Evolutionary conservation across 2,888 invertebrate species (phyloP).

Genomic region (Mechanitis messenoides): DNA sequence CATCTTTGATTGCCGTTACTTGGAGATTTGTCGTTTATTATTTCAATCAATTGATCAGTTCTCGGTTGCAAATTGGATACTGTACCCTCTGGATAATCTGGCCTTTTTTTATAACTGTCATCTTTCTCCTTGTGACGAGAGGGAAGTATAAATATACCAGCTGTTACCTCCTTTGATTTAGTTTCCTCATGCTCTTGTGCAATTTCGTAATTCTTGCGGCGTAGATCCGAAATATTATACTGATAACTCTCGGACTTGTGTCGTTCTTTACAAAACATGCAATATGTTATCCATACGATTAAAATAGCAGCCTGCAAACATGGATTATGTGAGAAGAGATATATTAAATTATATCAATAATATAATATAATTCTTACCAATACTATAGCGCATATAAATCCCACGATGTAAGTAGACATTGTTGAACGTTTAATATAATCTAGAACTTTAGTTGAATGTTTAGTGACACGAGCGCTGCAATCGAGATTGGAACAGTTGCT

Average conservation of each 20-base stretch:
- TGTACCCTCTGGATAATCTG: conserved; percentile 65
- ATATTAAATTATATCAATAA: too few species aligned
- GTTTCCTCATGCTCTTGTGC: conserved; percentile 43
- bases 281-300: conserved; percentile 60
- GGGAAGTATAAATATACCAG: conserved; percentile 59
- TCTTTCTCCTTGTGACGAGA: conserved; percentile 51
- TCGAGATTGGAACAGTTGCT: conserved; percentile 52
- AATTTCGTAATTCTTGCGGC: conserved; percentile 45
- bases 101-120: conserved; percentile 52
- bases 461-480: conserved; percentile 51
- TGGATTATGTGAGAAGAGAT: too few species aligned
- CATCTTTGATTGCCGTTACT: conserved; percentile 45
- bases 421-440: conserved; percentile 25
- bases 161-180: conserved; percentile 43
- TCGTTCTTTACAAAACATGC: conserved; percentile 63
- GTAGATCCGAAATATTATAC: conserved; percentile 54
- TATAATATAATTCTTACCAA: conserved; percentile 48
- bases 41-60: conserved; percentile 53
- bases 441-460: conserved; percentile 24
- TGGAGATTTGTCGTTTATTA: conserved; percentile 43
- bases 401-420: conserved; percentile 56
- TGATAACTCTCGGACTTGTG: conserved; percentile 58
- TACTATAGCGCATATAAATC: conserved; percentile 58
- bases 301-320: conserved; percentile 54
- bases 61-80: conserved; percentile 43